Conservation (phyloP, 2,797 vertebrate species). For the Helicolenus hilgendorfi region DNA sequence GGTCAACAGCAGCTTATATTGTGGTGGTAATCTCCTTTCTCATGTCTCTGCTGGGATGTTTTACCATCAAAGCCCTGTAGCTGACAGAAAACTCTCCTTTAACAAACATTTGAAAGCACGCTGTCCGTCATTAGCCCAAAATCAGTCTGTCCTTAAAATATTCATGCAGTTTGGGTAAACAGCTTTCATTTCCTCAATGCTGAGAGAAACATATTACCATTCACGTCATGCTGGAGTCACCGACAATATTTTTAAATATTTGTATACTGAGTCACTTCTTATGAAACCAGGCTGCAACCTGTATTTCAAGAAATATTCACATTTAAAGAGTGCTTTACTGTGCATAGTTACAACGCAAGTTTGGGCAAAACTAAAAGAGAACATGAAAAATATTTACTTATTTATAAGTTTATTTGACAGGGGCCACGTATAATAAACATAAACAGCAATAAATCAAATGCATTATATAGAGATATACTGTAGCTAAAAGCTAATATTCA, state of each 20-base stretch:
- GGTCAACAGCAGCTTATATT: conserved; percentile 67
- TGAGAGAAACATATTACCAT: neutral
- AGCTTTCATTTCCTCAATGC: neutral
- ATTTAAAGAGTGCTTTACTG: neutral
- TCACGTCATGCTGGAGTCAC: neutral
- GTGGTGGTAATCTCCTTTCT: conserved; percentile 69
- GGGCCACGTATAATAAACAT: too few relatives aligned
- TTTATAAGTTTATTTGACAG: too few relatives aligned
- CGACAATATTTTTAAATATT: neutral
- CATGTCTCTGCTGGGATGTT: conserved; percentile 53
- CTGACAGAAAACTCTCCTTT: conserved; percentile 40
- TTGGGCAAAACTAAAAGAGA: neutral
- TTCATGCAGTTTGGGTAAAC: conserved; percentile 4
- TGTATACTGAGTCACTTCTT: neutral
- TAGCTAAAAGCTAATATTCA: too few relatives aligned
- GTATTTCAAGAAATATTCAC: neutral
- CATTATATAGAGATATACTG: too few relatives aligned
- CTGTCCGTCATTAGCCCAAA: conserved; percentile 38
- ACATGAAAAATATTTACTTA: neutral
- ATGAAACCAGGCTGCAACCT: neutral
- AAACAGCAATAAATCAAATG: too few relatives aligned
- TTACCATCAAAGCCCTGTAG: conserved; percentile 46
- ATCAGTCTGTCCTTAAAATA: conserved; percentile 16
- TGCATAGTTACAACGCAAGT: neutral
- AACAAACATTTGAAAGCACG: conserved; percentile 36